Base-by-base conservation (phyloP, 1,140 invertebrate genomes). In the Macrostomum lignano region DNA sequence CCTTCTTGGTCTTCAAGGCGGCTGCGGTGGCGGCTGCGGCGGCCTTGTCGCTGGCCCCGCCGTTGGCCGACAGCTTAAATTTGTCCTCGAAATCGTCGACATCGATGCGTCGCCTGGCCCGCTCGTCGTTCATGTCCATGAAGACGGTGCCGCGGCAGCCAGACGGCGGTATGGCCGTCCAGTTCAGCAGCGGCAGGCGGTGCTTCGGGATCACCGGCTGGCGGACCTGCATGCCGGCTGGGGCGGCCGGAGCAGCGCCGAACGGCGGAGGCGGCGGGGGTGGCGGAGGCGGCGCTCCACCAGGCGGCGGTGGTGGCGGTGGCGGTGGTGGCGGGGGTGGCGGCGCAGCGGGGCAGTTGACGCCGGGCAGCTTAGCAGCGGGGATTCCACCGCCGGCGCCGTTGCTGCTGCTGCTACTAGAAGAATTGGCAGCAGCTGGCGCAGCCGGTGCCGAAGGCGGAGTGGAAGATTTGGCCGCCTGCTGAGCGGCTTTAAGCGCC, bases 61-160 rank as follows among this genome's bases (percentile, higher is more conserved):
- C 48, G 15, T 48, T 41, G 21, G 47, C 42, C 25, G 74, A 74
- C 33, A 84, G 70, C 51, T 81, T 78, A 52, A 93, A 94, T 41
- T 70, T 68, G 49, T 91, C 79, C 52, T 93, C 86, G 60, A 93
- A 94, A 44, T 81, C 73, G 31, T 67, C 63, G 49, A 93, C 91
- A 56, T 91, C 77, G 44, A 88, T 82, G 33, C 71, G 40, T 51
- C 58, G 33, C 41, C 73, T 71, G 14, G 93, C 63, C 45, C 74
- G 75, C 46, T 94, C 86, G 52, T 98, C 91, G 52, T 96, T 81
- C 32, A 98, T 51, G 51, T 96, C 82, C 52, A 86, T 86, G 58
- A 96, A 96, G 30, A 96, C 76, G 6, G 88, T 96, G 25, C 84
- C 86, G 44, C 84, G 74, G 2, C 93, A 81, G 67, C 96, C 82